phyloP scores from a whole-genome alignment of 37 sponge, comb jelly and placozoan species.

The Geodia barretti region DNA sequence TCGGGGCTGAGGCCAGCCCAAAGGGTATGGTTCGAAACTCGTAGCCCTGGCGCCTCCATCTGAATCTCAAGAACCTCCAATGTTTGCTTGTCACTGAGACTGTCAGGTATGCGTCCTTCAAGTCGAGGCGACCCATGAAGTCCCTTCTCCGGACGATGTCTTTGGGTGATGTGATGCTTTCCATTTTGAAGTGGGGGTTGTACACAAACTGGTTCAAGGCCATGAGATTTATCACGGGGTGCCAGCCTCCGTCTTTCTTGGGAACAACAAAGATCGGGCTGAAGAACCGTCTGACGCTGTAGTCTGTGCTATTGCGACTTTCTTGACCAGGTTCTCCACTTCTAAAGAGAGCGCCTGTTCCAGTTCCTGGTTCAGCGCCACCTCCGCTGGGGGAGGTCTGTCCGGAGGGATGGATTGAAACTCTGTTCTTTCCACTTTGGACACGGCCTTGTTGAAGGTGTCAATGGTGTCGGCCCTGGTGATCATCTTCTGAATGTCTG shows the following conservation, averaged over 20 bases:
- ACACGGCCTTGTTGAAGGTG: conserved; percentile 5
- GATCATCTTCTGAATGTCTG: neutral
- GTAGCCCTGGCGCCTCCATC: neutral
- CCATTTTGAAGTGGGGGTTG: conserved; percentile 41
- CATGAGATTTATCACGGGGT: conserved; percentile 15
- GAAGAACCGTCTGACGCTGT: conserved; percentile 6
- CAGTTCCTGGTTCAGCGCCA: neutral
- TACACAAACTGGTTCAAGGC: conserved; percentile 2
- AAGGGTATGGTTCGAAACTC: conserved; percentile 47
- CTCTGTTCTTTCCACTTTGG: neutral
- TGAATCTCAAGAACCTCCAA: neutral
- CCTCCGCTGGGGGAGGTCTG: neutral
- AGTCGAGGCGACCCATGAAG: conserved; percentile 24
- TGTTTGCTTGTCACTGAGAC: conserved; percentile 5
- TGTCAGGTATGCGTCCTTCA: conserved; percentile 37
- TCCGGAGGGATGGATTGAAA: neutral
- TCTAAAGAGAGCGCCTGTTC: neutral
- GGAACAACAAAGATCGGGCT: conserved; percentile 31
- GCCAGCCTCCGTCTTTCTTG: conserved; percentile 28
- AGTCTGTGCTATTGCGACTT: neutral
- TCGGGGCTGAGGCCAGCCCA: conserved; percentile 41
- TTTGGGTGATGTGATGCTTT: conserved; percentile 12
- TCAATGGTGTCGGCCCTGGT: conserved; percentile 2
- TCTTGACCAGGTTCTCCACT: neutral
- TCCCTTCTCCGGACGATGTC: conserved; percentile 15